These are phyloP conservation scores for Meloe dianella DNA, from an alignment of 2,888 invertebrate genomes.

Conservation along the genomic window DNA sequence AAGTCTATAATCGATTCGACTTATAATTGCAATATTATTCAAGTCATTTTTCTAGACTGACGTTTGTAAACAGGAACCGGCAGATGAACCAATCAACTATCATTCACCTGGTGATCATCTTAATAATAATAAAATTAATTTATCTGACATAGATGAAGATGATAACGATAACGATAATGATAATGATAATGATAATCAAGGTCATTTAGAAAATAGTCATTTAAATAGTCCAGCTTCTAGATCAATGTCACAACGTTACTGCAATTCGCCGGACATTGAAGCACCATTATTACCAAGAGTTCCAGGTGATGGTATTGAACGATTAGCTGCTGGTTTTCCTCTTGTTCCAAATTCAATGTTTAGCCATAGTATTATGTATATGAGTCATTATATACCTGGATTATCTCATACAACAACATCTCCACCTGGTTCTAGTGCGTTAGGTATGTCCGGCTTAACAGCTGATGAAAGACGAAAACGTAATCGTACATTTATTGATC, in stretches of 20 bases:
- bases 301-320: conserved; percentile 55
- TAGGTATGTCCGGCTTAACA: conserved; percentile 65
- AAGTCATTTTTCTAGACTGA: conserved; percentile 50
- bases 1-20: conserved; percentile 41
- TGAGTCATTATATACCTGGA: conserved; percentile 85
- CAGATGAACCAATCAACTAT: conserved; percentile 55
- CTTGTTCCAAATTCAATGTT: conserved; percentile 89
- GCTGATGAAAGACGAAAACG: conserved; percentile 92
- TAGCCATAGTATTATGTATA: conserved; percentile 89
- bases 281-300: conserved; percentile 48
- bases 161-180: conserved; percentile 56
- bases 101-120: conserved; percentile 64
- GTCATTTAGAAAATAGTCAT: conserved; percentile 42
- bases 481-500: conserved; percentile 98
- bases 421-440: conserved; percentile 65
- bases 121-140: conserved; percentile 64
- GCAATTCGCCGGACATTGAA: conserved; percentile 53
- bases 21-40: conserved; percentile 29
- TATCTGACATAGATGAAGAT: conserved; percentile 63
- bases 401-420: conserved; percentile 62
- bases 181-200: conserved; percentile 51
- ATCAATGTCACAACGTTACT: conserved; percentile 49
- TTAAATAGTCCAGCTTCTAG: conserved; percentile 44
- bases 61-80: conserved; percentile 50
- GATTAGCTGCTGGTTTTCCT: conserved; percentile 68